Conservation (phyloP, 2,888 invertebrate genomes). For the Osmoderma eremita region DNA sequence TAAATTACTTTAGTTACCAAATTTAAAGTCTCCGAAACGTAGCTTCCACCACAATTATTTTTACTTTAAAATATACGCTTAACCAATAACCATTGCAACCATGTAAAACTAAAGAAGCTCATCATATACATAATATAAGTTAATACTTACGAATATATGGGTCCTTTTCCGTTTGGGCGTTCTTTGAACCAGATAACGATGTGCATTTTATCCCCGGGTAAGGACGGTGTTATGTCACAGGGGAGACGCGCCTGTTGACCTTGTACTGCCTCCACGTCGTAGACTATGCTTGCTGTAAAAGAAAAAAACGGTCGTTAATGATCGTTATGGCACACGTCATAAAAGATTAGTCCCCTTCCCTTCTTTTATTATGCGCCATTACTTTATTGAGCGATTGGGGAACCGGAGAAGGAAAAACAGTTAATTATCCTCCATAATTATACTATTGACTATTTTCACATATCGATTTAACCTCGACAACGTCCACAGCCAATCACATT, state of each 20-base stretch:
- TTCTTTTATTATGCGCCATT: constrained; percentile 17
- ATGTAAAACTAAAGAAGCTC: not conserved
- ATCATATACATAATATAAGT: not conserved
- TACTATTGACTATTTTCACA: not conserved
- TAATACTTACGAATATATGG: constrained; percentile 70
- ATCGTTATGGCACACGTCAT: constrained; percentile 32
- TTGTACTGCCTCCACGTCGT: constrained; percentile 67
- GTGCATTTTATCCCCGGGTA: constrained; percentile 69
- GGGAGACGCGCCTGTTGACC: constrained; percentile 70
- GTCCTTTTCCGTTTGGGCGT: constrained; percentile 65
- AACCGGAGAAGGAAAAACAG: not conserved
- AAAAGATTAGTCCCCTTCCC: constrained; percentile 19
- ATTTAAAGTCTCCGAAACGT: too few relatives aligned
- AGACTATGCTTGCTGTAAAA: constrained; percentile 58
- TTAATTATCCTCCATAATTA: constrained; percentile 13
- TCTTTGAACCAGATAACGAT: constrained; percentile 75
- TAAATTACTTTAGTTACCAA: too few relatives aligned
- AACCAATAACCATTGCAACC: too few relatives aligned
- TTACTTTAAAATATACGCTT: too few relatives aligned
- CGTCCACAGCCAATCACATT: constrained; percentile 16
- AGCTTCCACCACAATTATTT: too few relatives aligned
- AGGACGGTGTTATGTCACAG: constrained; percentile 69
- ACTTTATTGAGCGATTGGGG: constrained; percentile 15
- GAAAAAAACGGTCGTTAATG: constrained; percentile 26
- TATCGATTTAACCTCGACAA: not conserved